Percentiles rank a stretch among this genome's conserved stretches.
These are phyloP conservation scores for Lophotis ruficrista DNA, from an alignment of 2,113 vertebrate species.

Conservation along the genomic window DNA sequence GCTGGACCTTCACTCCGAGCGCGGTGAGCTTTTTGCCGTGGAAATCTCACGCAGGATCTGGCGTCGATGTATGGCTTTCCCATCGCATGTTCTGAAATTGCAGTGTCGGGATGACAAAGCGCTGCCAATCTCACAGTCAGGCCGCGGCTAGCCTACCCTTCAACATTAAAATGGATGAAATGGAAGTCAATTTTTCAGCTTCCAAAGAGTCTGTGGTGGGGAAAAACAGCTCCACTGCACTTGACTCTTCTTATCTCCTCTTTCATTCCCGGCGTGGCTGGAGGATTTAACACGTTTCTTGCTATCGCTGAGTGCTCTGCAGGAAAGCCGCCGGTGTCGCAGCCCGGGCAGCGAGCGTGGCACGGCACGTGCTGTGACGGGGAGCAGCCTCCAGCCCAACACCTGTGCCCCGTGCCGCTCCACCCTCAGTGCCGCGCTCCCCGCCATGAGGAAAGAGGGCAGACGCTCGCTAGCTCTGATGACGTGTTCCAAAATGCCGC, in stretches of 20 bases:
- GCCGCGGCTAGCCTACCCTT: not conserved
- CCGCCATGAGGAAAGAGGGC: not conserved
- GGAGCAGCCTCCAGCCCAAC: not conserved
- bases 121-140: not conserved
- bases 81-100: not conserved
- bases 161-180: not conserved
- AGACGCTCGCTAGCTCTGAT: accelerated
- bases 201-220: not conserved
- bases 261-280: not conserved
- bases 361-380: accelerated
- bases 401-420: no score
- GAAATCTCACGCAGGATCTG: not conserved
- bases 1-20: not conserved
- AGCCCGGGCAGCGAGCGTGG: accelerated
- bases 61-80: not conserved
- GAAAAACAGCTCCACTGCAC: not conserved
- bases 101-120: not conserved
- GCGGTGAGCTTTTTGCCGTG: accelerated
- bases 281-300: not conserved
- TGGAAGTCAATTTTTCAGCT: constrained; percentile 11
- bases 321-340: not conserved
- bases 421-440: accelerated
- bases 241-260: not conserved
- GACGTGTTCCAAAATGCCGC: accelerated
- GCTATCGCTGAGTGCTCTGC: not conserved